phyloP scores from a whole-genome alignment of 2,797 vertebrate genomes.

The Poecilia picta region DNA sequence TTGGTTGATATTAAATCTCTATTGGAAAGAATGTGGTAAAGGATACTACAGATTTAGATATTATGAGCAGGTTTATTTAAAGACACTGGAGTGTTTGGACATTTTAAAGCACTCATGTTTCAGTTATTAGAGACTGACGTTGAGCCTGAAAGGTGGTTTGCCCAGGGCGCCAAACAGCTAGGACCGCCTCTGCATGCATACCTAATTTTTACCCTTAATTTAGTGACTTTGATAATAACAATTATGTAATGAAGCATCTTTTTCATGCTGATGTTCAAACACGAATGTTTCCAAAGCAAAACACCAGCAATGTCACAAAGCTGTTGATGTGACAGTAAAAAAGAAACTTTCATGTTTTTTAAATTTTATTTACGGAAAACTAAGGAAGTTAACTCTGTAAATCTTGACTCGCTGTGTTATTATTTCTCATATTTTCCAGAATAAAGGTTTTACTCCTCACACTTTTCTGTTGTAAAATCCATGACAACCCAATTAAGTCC shows the following conservation, averaged over 20 bases:
- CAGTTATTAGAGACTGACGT: no score
- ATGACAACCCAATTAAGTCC: slow-evolving; percentile 34
- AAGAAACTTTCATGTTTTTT: background rate
- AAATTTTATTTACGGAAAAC: background rate
- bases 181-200: no score
- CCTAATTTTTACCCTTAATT: no score
- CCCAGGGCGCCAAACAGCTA: no score
- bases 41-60: no score
- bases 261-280: background rate
- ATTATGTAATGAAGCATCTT: background rate
- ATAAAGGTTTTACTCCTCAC: slow-evolving; percentile 13
- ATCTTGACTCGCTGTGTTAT: background rate
- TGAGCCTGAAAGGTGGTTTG: no score
- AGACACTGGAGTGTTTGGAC: no score
- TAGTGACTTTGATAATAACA: background rate
- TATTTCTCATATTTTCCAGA: background rate
- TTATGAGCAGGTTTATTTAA: no score
- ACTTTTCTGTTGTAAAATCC: slow-evolving; percentile 12
- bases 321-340: background rate
- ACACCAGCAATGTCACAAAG: background rate
- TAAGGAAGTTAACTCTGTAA: background rate
- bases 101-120: no score
- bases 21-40: no score
- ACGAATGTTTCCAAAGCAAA: background rate
- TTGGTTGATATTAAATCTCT: no score